Conservation (phyloP, 2,888 invertebrate species). For the Daptonema setosum region DNA sequence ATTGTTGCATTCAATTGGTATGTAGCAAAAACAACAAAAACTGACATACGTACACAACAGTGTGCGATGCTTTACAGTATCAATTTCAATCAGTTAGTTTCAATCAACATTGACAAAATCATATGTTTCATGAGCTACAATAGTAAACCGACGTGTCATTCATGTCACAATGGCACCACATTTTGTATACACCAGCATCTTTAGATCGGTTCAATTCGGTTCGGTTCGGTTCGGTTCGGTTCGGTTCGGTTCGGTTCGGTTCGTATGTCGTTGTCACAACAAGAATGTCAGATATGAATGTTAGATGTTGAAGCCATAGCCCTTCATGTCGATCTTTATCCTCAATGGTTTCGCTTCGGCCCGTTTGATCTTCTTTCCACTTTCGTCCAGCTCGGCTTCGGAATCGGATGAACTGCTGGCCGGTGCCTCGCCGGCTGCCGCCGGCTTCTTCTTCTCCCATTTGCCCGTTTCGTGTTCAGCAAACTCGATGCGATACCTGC, state of each 20-base stretch:
- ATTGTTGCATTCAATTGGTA: neutral
- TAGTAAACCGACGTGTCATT: neutral
- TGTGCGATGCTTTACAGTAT: neutral
- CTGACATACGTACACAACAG: neutral
- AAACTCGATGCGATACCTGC: constrained; percentile 5
- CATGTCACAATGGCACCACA: no score
- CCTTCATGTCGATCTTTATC: constrained; percentile 25
- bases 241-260: no score
- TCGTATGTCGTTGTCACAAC: no score
- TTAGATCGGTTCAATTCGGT: no score
- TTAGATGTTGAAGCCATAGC: constrained; percentile 19
- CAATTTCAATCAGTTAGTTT: neutral
- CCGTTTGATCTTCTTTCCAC: no score
- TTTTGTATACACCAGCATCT: no score
- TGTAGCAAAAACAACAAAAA: neutral
- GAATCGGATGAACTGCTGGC: neutral
- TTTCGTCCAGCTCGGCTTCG: neutral
- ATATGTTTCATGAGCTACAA: neutral
- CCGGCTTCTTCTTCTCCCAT: neutral
- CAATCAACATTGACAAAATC: neutral
- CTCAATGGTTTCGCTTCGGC: neutral
- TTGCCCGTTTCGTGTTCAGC: constrained; percentile 3
- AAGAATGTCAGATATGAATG: no score
- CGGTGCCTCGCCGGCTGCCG: neutral
- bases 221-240: no score